Evolutionary conservation across 2,888 invertebrate genomes (phyloP).

Genomic region (Noctua janthina): DNA sequence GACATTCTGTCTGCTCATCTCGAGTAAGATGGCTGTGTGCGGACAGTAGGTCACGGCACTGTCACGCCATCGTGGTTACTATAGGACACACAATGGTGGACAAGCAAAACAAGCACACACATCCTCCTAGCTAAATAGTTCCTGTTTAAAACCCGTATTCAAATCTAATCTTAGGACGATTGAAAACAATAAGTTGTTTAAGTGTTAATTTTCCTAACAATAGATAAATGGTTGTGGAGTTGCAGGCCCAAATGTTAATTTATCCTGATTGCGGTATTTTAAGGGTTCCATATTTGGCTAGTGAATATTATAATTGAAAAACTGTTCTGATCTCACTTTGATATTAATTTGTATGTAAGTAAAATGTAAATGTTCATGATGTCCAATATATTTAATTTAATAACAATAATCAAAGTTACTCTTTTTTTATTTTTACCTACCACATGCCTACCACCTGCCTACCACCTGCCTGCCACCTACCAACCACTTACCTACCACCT

Average conservation of each 20-base stretch:
- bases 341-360: conserved; percentile 57
- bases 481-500: too few relatives aligned
- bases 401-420: conserved; percentile 5
- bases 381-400: conserved; percentile 58
- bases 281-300: conserved; percentile 56
- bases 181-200: too few relatives aligned
- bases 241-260: conserved; percentile 60
- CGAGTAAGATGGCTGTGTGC: conserved; percentile 86
- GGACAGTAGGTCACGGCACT: conserved; percentile 81
- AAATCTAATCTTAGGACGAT: too few relatives aligned
- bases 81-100: conserved; percentile 84
- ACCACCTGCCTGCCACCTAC: too few relatives aligned
- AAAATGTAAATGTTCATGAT: conserved; percentile 53
- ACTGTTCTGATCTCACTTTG: conserved; percentile 64
- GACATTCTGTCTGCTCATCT: conserved; percentile 87
- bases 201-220: conserved; percentile 15
- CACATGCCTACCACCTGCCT: too few relatives aligned
- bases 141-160: conserved; percentile 24
- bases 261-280: conserved; percentile 34
- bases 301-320: conserved; percentile 59
- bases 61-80: conserved; percentile 85
- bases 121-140: conserved; percentile 76
- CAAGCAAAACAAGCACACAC: conserved; percentile 83
- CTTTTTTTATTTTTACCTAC: background rate
- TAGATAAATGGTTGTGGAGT: conserved; percentile 65